These are phyloP conservation scores for Hylia prasina DNA, from an alignment of 2,113 vertebrate species.

Conservation along the genomic window DNA sequence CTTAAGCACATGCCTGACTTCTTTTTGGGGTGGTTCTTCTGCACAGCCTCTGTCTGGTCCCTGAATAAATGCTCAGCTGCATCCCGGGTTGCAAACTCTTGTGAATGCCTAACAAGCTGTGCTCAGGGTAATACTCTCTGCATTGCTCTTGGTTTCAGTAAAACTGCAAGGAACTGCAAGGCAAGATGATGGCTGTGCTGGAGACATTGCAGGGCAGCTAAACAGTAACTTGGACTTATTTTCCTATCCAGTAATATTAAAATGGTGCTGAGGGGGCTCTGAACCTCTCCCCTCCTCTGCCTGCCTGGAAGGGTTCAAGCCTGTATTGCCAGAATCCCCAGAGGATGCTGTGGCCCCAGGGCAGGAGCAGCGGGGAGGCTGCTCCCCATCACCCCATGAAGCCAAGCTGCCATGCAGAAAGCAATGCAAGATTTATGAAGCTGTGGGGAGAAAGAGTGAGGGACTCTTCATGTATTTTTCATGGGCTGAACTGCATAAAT, in stretches of 20 bases:
- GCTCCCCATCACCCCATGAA: not conserved
- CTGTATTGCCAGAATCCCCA: not conserved
- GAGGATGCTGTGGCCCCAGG: not conserved
- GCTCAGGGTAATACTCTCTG: not conserved
- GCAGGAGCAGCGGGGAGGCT: not conserved
- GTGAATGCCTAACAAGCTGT: not conserved
- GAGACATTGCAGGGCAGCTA: not conserved
- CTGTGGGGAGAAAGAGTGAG: not conserved
- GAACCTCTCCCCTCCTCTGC: not conserved
- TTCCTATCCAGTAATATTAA: not conserved
- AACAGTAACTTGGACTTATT: not conserved
- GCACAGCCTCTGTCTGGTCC: not conserved
- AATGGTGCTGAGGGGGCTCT: not conserved
- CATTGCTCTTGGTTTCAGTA: not conserved
- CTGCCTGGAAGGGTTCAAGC: not conserved
- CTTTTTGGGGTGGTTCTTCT: not conserved
- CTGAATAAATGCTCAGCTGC: not conserved
- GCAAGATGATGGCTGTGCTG: not conserved
- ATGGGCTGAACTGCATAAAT: conserved; percentile 23
- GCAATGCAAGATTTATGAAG: conserved; percentile 58
- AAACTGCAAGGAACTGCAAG: not conserved
- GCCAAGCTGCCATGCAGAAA: not conserved
- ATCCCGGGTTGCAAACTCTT: rapidly evolving
- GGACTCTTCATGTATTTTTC: conserved; percentile 56
- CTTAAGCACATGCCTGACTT: not conserved